phyloP scores from a whole-genome alignment of 92 coral and sea anemone species.

The Phenganax stokvisi region DNA sequence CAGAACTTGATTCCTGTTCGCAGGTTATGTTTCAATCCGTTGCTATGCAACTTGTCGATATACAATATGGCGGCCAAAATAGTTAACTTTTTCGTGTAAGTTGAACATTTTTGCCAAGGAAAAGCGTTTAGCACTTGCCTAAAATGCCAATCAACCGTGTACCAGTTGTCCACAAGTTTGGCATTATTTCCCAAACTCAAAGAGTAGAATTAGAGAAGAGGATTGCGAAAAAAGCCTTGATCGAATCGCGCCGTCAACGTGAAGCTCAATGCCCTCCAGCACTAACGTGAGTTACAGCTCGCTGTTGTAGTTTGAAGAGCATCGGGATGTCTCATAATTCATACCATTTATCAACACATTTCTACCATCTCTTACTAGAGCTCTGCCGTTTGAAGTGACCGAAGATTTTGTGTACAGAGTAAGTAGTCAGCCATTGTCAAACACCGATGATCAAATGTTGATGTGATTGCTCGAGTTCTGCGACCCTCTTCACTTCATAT shows the following conservation, averaged over 20 bases:
- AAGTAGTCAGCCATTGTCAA: constrained; percentile 13
- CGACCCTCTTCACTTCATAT: not conserved
- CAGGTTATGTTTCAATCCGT: not conserved
- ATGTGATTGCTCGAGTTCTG: not conserved
- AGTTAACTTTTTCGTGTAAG: not conserved
- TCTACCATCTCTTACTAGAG: constrained; percentile 25
- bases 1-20: not conserved
- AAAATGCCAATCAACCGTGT: constrained; percentile 82
- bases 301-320: not conserved
- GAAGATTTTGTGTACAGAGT: constrained; percentile 86
- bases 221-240: constrained; percentile 62
- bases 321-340: not conserved
- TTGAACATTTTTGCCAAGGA: not conserved
- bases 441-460: not conserved
- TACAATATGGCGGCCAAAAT: constrained; percentile 25
- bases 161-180: constrained; percentile 89
- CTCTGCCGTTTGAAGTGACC: constrained; percentile 64
- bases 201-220: constrained; percentile 70
- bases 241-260: constrained; percentile 37
- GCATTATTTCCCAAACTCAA: constrained; percentile 90
- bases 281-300: not conserved
- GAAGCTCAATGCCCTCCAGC: not conserved
- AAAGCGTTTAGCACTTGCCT: not conserved
- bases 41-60: constrained; percentile 9
- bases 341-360: not conserved